Evolutionary conservation across 2,888 invertebrate genomes (phyloP).

Genomic region (Diploptera punctata): DNA sequence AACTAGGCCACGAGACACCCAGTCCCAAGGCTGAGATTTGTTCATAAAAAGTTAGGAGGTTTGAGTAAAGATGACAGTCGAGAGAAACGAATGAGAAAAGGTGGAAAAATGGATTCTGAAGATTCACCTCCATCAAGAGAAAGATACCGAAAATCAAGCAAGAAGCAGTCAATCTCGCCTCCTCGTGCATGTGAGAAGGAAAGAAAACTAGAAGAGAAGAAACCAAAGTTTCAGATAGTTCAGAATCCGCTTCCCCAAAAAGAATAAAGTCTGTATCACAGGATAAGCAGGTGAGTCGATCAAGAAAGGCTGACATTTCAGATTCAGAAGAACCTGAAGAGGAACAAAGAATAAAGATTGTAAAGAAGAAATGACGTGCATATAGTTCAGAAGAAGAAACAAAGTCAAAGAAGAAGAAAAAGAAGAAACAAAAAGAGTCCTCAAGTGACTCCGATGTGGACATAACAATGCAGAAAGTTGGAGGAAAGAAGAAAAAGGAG

Average conservation of each 20-base stretch:
- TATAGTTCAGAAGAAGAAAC: conserved; percentile 42
- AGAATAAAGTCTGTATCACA: conserved; percentile 58
- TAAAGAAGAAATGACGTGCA: conserved; percentile 42
- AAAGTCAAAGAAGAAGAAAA: conserved; percentile 43
- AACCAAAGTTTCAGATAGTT: conserved; percentile 39
- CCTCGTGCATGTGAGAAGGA: conserved; percentile 45
- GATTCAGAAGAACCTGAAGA: conserved; percentile 61
- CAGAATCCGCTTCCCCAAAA: conserved; percentile 36
- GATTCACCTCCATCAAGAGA: conserved; percentile 26
- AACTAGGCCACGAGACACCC: too few species aligned
- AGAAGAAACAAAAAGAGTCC: conserved; percentile 43
- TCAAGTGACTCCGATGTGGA: conserved; percentile 44
- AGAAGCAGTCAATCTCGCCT: conserved; percentile 30
- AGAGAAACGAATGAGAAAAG: conserved; percentile 11
- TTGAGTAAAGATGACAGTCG: background rate
- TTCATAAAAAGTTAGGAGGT: conserved; percentile 8
- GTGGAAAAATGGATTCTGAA: conserved; percentile 9
- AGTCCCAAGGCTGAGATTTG: too few species aligned
- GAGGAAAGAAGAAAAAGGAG: too few species aligned
- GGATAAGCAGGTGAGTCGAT: conserved; percentile 51
- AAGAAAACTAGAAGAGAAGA: conserved; percentile 43
- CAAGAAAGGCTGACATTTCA: conserved; percentile 53
- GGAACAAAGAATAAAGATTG: conserved; percentile 60
- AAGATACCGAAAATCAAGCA: conserved; percentile 18
- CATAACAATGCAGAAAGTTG: too few species aligned